Base-by-base conservation (phyloP, 2,113 vertebrate genomes). In the Zingel zingel region DNA sequence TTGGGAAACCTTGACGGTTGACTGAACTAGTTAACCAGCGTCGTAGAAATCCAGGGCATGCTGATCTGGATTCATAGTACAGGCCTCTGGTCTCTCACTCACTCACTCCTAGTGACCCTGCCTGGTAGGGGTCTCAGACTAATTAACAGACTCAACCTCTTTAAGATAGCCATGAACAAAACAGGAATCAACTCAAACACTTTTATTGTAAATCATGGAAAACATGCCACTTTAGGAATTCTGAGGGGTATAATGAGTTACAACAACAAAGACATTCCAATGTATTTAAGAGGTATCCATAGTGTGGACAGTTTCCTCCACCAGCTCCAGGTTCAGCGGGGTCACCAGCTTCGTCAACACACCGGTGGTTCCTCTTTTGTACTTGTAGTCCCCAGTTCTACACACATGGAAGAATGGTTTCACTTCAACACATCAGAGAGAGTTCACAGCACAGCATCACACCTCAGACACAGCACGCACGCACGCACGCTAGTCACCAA, bases 261-360 rank as follows among this genome's bases (percentile, higher is more conserved):
- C 51, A 78, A 39, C 14, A 73, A 51, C 15, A 50, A 61, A 59
- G 21, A 27, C 9, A 18, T 7, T 36, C 59, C 6, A 25, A 14
- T 47, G 56, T 36, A n/a, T 85, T 94, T 93, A 96, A 66, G 95
- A 96, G 2, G 95, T 96, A n/a, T 98, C 97, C 97, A 98, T 97
- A 25, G 95, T 94, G 83, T 96, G 96, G 36, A 97, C 93, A 0
- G 74, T 93, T 89, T 98, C 97, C 27, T 97, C 96, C 69, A 97
- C 71, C 68, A 97, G 74, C 66, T 97, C 96, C 89, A 97, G 71
- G 59, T 89, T 57, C 69, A 97, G 68, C 0, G 90, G 93, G n/a
- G 45, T 94, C 70, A 96, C 89, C 0, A 71, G 43, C 74, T 96
- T 94, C 0, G 86, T 91, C 89, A 97, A 79, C n/a, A 98, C 91